Evolutionary conservation across 2,888 invertebrate species (phyloP), one percentile per base, ranked within the genome.

Genomic region (Pristionchus japonicus): DNA sequence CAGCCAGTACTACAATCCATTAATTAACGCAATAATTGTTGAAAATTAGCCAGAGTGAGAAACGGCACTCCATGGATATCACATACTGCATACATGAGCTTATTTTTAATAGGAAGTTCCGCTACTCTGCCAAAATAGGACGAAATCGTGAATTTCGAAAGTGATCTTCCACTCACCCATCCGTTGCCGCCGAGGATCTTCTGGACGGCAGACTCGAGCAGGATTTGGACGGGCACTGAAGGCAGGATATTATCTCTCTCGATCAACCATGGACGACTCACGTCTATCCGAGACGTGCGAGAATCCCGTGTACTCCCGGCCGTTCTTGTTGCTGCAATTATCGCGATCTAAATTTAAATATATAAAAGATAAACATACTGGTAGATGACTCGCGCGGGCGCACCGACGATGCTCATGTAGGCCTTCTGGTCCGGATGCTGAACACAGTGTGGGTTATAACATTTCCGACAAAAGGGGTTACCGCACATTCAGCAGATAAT

Each of bases 111-210:
- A n/a, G n/a, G n/a, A n/a, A n/a, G n/a, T n/a, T n/a, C n/a, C n/a
- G n/a, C n/a, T n/a, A n/a, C n/a, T n/a, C n/a, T n/a, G n/a, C 43
- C 43, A 43, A 23, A 57, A 57, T 57, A 17, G n/a, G n/a, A n/a
- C n/a, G n/a, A n/a, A n/a, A n/a, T n/a, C n/a, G n/a, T n/a, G n/a
- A n/a, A n/a, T n/a, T n/a, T n/a, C n/a, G n/a, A n/a, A n/a, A n/a
- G n/a, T n/a, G n/a, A n/a, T n/a, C n/a, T n/a, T n/a, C n/a, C n/a
- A 6, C 74, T 74, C 40, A 74, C 74, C 74, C 74, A 74, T 40
- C 37, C 37, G 23, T 74, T 74, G 74, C 37, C 31, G 40, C 74
- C 74, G 20, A 31, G 37, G 37, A 20, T 20, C 74, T 74, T 74
- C 74, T 74, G 74, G 40, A 31, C 40, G 40, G 74, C 20, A 37